phyloP scores from a whole-genome alignment of 1,140 invertebrate genomes.

The Anastrepha obliqua region DNA sequence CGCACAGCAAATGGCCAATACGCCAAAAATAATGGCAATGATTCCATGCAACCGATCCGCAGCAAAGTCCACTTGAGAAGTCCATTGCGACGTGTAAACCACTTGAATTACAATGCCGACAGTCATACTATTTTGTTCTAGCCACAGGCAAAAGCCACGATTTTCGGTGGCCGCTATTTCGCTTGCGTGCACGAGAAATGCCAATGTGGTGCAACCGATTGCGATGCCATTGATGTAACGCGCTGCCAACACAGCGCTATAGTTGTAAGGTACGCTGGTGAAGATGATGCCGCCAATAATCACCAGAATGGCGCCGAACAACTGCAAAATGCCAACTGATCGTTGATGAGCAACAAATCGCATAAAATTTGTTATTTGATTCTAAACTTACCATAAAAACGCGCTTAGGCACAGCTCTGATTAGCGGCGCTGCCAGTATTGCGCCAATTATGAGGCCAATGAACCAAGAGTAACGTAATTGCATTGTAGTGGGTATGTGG shows the following conservation, averaged over 20 bases:
- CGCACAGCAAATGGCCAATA: slow-evolving; percentile 56
- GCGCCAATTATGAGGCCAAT: not conserved
- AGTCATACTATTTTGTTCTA: slow-evolving; percentile 64
- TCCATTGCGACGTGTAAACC: slow-evolving; percentile 63
- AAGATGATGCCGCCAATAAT: slow-evolving; percentile 66
- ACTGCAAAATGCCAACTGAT: slow-evolving; percentile 44
- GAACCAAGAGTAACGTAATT: slow-evolving; percentile 39
- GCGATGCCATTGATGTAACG: slow-evolving; percentile 66
- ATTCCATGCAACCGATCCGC: slow-evolving; percentile 66
- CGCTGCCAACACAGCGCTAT: slow-evolving; percentile 62
- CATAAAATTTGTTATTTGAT: not conserved
- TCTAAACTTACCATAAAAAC: slow-evolving; percentile 19
- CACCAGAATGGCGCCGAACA: slow-evolving; percentile 46
- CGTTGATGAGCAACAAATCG: slow-evolving; percentile 17
- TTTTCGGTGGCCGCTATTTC: slow-evolving; percentile 61
- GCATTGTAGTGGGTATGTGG: slow-evolving; percentile 27
- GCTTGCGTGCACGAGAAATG: slow-evolving; percentile 65
- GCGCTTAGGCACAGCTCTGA: slow-evolving; percentile 13
- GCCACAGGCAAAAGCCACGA: slow-evolving; percentile 61
- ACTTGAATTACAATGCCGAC: slow-evolving; percentile 66
- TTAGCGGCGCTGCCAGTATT: not conserved
- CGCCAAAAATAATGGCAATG: slow-evolving; percentile 64
- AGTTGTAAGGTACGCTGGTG: slow-evolving; percentile 62
- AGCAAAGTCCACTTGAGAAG: not conserved
- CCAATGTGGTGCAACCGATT: slow-evolving; percentile 63